A percentile compares a stretch with the other conserved stretches of the same genome.
These are phyloP conservation scores for Myopa testacea DNA, from an alignment of 2,888 invertebrate genomes.

Conservation along the genomic window DNA sequence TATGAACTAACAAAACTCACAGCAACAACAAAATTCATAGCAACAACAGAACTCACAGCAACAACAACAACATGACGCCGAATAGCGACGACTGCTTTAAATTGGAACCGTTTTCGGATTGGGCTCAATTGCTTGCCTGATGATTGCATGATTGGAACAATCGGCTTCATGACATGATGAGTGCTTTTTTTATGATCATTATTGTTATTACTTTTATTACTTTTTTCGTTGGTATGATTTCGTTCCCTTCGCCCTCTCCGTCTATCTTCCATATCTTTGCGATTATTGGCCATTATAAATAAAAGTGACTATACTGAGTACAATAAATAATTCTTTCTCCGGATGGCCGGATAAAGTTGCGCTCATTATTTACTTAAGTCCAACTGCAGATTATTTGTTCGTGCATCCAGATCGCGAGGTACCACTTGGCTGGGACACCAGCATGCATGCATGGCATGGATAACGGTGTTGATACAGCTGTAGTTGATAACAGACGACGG, in stretches of 20 bases:
- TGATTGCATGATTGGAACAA: slow-evolving; percentile 36
- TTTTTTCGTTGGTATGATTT: slow-evolving; percentile 1
- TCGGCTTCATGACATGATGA: slow-evolving; percentile 25
- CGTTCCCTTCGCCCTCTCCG: not conserved
- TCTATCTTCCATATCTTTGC: not conserved
- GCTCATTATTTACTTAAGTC: slow-evolving; percentile 23
- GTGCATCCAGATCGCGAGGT: not conserved
- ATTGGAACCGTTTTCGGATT: slow-evolving; percentile 32
- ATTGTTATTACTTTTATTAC: not conserved
- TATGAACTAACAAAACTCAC: slow-evolving; percentile 2
- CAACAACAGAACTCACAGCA: not conserved
- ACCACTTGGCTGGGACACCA: not conserved
- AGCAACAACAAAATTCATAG: not conserved
- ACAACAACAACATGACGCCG: not conserved
- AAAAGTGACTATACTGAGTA: slow-evolving; percentile 1
- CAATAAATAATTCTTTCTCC: slow-evolving; percentile 12
- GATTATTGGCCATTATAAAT: slow-evolving; percentile 9
- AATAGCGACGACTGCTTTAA: not conserved
- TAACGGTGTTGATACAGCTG: slow-evolving; percentile 24
- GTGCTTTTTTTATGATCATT: not conserved
- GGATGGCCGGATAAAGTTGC: slow-evolving; percentile 20
- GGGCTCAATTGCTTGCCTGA: slow-evolving; percentile 32
- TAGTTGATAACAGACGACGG: slow-evolving; percentile 15
- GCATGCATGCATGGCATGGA: not conserved
- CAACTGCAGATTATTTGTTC: slow-evolving; percentile 10